Conservation (phyloP, 2,888 invertebrate species). For the Cetonia aurata region DNA sequence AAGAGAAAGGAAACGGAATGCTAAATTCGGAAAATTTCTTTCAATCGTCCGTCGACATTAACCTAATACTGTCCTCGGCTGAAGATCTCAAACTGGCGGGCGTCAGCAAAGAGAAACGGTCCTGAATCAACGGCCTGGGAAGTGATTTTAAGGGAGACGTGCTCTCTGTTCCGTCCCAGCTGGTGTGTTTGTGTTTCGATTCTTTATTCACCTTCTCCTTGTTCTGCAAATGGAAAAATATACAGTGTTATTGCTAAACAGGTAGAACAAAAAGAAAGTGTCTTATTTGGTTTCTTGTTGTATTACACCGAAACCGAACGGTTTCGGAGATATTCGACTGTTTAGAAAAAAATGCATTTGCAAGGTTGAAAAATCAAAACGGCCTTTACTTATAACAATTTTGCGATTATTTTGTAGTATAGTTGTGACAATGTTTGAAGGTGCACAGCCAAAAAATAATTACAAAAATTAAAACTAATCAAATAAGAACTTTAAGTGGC, state of each 20-base stretch:
- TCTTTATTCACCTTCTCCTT: conserved; percentile 57
- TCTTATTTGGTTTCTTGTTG: background rate
- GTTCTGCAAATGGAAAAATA: conserved; percentile 51
- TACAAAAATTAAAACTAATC: too few species aligned
- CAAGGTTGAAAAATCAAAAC: too few species aligned
- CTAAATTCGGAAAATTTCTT: conserved; percentile 18
- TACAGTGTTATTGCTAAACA: background rate
- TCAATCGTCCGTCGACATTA: conserved; percentile 67
- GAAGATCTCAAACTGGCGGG: conserved; percentile 69
- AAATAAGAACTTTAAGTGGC: too few species aligned
- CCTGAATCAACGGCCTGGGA: conserved; percentile 60
- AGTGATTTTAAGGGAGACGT: conserved; percentile 59
- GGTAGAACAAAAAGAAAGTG: background rate
- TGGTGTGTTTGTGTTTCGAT: conserved; percentile 61
- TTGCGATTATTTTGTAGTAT: too few species aligned
- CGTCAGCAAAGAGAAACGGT: conserved; percentile 69
- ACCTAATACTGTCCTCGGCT: conserved; percentile 70
- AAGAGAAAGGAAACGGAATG: conserved; percentile 39
- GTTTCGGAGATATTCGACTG: too few species aligned
- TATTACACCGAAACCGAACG: too few species aligned
- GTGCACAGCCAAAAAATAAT: too few species aligned
- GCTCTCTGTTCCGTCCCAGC: conserved; percentile 61
- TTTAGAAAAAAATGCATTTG: too few species aligned
- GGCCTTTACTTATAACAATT: too few species aligned
- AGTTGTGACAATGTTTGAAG: too few species aligned